Base-by-base conservation (phyloP, 2,113 vertebrate species). In the Mola mola region DNA sequence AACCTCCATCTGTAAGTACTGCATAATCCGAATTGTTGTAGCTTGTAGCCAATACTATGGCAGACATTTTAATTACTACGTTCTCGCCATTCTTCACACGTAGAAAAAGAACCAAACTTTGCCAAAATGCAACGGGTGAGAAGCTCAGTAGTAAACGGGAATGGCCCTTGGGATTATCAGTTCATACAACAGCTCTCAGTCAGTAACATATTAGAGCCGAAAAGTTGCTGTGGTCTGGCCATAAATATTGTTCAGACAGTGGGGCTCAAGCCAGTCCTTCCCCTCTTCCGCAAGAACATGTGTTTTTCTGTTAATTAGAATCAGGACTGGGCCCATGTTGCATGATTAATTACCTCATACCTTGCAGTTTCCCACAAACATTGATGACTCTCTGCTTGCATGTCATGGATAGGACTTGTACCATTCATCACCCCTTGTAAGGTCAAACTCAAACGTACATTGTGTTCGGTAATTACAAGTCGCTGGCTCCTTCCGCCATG, bases 291-390 rank as follows among this genome's bases (percentile, higher is more conserved):
- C 59, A 19, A 40, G 70, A 74, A 78, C 78, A 67, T 66, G 79
- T 70, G 77, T 86, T 79, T 65, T 52, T 15, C 56, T 16, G 72
- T 87, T 91, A 91, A 91, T 91, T 89, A 90, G 87, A 88, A 78
- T 72, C 26, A 36, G 56, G 48, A 57, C 43, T 11, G 59, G 34
- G 63, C 49, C 50, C 65, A 33, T 47, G 79, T 61, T 83, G 73
- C 78, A 82, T 91, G 91, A 91, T 92, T 91, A 91, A 93, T 92
- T 78, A 79, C 87, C 75, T 59, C 52, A 47, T 78, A 61, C 55
- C 62, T 59, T 43, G 51, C 70, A 67, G 50, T 75, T 66, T 50
- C 79, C 79, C 61, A 50, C 66, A 79, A 84, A 88, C 88, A 83
- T 73, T 81, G 81, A 90, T 79, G 88, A 64, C 73, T 78, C 81